Percentiles rank a stretch among this genome's conserved stretches.
These are phyloP conservation scores for Didymodactylos carnosus DNA, from an alignment of 2,888 invertebrate species.

Conservation along the genomic window DNA sequence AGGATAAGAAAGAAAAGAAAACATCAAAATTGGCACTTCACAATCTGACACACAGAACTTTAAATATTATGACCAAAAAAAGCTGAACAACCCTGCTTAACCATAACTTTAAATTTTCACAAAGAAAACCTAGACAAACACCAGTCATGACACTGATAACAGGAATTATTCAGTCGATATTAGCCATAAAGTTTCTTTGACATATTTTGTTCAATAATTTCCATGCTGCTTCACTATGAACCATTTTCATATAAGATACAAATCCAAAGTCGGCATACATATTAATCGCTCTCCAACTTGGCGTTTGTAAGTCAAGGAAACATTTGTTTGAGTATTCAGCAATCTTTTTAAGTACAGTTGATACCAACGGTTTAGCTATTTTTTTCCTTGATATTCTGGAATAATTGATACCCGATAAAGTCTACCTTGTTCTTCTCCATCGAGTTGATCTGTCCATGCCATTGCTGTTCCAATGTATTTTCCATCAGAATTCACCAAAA, in stretches of 20 bases:
- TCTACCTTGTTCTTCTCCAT: background rate
- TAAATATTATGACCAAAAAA: too few species aligned
- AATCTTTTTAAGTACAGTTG: background rate
- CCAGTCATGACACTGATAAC: too few species aligned
- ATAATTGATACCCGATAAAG: background rate
- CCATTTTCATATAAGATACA: background rate
- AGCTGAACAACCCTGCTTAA: too few species aligned
- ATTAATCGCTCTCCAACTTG: background rate
- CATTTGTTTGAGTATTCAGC: background rate
- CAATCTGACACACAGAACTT: too few species aligned
- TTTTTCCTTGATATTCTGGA: background rate
- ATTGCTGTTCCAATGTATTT: background rate
- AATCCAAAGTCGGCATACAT: background rate
- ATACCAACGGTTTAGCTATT: background rate
- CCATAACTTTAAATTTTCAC: too few species aligned
- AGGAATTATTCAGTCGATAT: background rate
- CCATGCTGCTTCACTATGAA: background rate
- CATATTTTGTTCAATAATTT: background rate
- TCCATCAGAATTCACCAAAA: background rate
- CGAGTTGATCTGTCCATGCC: background rate
- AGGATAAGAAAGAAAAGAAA: too few species aligned
- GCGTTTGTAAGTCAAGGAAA: background rate
- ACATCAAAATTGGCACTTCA: too few species aligned
- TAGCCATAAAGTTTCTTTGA: background rate
- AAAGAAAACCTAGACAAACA: too few species aligned